Conservation (phyloP, 1,140 invertebrate species). For the Probaryconus sp. region DNA sequence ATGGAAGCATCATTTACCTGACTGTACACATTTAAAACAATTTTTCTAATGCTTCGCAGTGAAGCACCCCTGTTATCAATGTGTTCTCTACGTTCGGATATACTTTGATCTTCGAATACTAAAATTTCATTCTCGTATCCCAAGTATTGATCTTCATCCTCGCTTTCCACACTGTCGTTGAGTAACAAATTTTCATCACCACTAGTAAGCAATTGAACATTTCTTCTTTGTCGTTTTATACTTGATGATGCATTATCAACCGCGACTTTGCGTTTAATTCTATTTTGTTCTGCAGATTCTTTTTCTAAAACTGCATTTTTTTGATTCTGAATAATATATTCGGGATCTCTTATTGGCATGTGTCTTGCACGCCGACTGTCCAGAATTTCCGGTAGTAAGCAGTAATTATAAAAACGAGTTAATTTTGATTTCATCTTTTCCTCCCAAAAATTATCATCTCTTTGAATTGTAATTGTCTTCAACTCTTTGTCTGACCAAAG, state of each 20-base stretch:
- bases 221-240: too few species aligned
- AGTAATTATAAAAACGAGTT: constrained; percentile 58
- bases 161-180: neutral
- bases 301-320: constrained; percentile 9
- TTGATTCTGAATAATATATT: constrained; percentile 44
- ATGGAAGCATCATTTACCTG: constrained; percentile 3
- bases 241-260: neutral
- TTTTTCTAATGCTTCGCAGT: neutral
- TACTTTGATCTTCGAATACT: neutral
- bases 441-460: constrained; percentile 26
- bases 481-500: constrained; percentile 41
- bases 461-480: constrained; percentile 5
- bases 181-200: too few species aligned
- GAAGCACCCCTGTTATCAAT: neutral
- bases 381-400: constrained; percentile 65
- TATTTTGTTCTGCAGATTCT: too few species aligned
- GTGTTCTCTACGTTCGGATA: neutral
- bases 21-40: neutral
- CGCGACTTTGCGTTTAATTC: too few species aligned
- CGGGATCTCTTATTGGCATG: constrained; percentile 60
- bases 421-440: constrained; percentile 38
- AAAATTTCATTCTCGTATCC: constrained; percentile 1
- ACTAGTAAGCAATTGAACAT: too few species aligned
- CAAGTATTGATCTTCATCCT: neutral
- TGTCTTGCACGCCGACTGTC: constrained; percentile 59